Base-by-base conservation (phyloP, 2,888 invertebrate genomes). In the Eucriotettix oculatus region DNA sequence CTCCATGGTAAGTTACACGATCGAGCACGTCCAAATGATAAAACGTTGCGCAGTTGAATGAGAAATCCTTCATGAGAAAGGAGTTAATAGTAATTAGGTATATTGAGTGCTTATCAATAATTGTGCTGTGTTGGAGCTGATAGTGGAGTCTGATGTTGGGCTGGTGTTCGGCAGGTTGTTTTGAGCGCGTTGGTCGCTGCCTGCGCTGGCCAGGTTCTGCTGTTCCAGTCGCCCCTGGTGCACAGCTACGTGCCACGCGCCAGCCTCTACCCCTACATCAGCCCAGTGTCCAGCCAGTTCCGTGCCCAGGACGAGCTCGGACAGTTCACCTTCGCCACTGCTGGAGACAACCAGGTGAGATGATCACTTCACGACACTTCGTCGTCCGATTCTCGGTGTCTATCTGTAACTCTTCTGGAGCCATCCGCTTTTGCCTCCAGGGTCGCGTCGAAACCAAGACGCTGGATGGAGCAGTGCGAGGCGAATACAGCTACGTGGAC, bases 241-340 rank as follows among this genome's bases (percentile, higher is more conserved):
- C 40, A 29, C 44, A 29, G 12, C 52, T 53, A 41, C 59, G 17
- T 52, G 17, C 40, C 58, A 54, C 48, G 55, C 40, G 59, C 62
- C 52, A 11, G 44, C 12, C 16, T 57, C 11, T 42, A 58, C 57
- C 54, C 54, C 17, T 54, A 58, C n/a, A 48, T 61, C 14, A 57
- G 55, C 57, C 54, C 58, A 44, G 52, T 58, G 44, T 56, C 61
- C 44, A 58, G 60, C 40, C 64, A 62, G 59, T 67, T 64, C 64
- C 67, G 66, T 59, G 65, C 67, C 7, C 67, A 67, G 61, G 66
- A 67, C 57, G 66, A 64, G 60, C 62, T 67, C 12, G 67, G 67
- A 54, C 66, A 66, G 63, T 67, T 65, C 62, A 61, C 66, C 55
- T 69, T 68, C 62, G 68, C 67, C 29, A 65, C 66, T 64, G 61